Evolutionary conservation across 2,797 vertebrate species (phyloP).

Genomic region (Enteromius argenteus): DNA sequence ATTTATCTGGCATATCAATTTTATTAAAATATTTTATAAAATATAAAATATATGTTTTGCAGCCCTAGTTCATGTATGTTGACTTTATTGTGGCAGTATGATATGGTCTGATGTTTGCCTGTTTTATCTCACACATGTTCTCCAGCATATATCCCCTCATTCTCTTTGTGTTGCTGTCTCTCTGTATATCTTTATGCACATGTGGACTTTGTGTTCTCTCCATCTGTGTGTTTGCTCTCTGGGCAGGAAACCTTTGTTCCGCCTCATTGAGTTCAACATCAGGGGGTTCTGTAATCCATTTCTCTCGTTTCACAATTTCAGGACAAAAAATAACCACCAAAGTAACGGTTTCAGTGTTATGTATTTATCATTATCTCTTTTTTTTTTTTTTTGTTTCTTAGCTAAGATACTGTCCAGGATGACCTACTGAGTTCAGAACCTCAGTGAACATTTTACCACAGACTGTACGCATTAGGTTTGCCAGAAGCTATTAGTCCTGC

Average conservation of each 20-base stretch:
- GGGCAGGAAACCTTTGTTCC: conserved; percentile 55
- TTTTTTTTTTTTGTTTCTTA: neutral
- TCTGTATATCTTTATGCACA: conserved; percentile 43
- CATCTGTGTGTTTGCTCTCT: conserved; percentile 53
- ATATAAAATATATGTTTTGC: neutral
- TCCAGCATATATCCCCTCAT: conserved; percentile 18
- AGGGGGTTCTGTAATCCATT: conserved; percentile 58
- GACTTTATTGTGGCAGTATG: neutral
- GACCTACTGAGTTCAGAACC: conserved; percentile 23
- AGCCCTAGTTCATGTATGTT: neutral
- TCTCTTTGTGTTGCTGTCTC: neutral
- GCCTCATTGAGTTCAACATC: conserved; percentile 46
- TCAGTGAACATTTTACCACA: neutral
- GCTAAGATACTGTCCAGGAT: conserved; percentile 36
- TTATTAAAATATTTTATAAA: neutral
- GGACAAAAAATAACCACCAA: conserved; percentile 58
- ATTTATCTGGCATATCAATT: neutral
- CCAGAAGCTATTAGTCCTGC: neutral
- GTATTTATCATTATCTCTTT: conserved; percentile 25
- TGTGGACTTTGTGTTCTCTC: conserved; percentile 51
- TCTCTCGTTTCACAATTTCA: conserved; percentile 58
- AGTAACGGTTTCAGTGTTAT: conserved; percentile 50
- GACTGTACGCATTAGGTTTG: neutral
- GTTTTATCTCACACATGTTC: conserved; percentile 37
- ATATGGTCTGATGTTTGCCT: conserved; percentile 11